These are phyloP conservation scores for Chaetorhynchus papuensis DNA, from an alignment of 2,113 vertebrate genomes.

Conservation along the genomic window DNA sequence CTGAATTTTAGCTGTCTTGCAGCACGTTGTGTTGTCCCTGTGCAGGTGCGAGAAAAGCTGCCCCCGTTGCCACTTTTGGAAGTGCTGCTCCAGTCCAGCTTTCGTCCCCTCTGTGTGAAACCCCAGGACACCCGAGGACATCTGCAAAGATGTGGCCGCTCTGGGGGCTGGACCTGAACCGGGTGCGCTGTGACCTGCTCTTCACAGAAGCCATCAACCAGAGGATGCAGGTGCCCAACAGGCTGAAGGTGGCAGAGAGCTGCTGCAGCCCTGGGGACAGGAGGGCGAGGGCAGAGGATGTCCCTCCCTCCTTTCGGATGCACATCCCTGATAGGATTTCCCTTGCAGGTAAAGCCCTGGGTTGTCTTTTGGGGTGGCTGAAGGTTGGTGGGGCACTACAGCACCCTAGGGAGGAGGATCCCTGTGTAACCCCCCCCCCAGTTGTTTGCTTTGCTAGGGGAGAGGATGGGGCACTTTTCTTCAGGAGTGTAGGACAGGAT, in stretches of 20 bases:
- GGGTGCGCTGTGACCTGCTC: constrained; percentile 22
- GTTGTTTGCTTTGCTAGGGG: background rate
- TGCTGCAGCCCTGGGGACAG: background rate
- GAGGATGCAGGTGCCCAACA: constrained; percentile 75
- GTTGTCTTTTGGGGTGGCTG: background rate
- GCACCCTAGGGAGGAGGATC: background rate
- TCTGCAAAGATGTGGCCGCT: background rate
- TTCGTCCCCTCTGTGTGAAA: background rate
- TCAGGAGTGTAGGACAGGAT: background rate
- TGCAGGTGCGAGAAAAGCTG: background rate
- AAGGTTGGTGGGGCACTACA: background rate
- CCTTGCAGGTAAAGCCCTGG: constrained; percentile 63
- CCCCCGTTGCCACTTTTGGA: background rate
- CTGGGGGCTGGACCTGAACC: background rate
- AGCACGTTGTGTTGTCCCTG: rapidly evolving
- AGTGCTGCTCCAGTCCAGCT: background rate
- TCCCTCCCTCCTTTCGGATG: constrained; percentile 65
- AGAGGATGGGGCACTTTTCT: background rate
- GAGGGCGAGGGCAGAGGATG: background rate
- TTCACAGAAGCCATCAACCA: constrained; percentile 74
- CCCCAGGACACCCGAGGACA: background rate
- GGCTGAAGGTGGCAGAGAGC: constrained; percentile 60
- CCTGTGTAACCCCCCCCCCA: background rate
- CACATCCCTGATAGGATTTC: constrained; percentile 76
- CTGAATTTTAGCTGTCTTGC: background rate